phyloP scores from a whole-genome alignment of 1,140 invertebrate species.

The Papilio dardanus region DNA sequence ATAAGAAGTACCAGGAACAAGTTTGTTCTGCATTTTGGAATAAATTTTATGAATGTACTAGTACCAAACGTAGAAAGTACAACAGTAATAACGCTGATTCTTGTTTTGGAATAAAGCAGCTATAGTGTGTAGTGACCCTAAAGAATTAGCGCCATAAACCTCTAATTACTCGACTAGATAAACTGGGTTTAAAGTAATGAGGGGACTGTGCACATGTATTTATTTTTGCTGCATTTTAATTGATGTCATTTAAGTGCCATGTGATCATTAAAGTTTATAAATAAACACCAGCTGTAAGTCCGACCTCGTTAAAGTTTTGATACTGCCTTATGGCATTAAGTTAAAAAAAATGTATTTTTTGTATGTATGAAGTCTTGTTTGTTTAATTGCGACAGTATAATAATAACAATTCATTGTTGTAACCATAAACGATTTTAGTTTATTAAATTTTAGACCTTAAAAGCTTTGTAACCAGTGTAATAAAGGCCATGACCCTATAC shows the following conservation, averaged over 20 bases:
- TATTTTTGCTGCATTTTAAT: constrained; percentile 22
- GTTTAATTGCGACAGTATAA: too few relatives aligned
- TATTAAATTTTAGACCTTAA: background rate
- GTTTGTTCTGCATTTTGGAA: too few relatives aligned
- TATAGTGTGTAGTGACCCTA: background rate
- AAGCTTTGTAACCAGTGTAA: background rate
- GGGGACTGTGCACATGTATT: background rate
- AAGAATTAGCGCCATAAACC: background rate
- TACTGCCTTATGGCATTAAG: background rate
- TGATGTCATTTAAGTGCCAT: background rate
- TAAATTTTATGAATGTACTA: too few relatives aligned
- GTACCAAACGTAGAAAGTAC: too few relatives aligned
- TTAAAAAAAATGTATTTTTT: background rate
- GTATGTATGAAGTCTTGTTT: background rate
- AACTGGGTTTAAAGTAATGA: background rate
- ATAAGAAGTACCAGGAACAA: too few relatives aligned
- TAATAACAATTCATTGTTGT: background rate
- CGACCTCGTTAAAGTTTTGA: background rate
- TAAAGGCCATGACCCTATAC: background rate
- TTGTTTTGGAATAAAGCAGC: too few relatives aligned
- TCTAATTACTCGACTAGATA: constrained; percentile 14
- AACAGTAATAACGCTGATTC: too few relatives aligned
- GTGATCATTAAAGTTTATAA: constrained; percentile 24
- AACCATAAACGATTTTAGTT: background rate
- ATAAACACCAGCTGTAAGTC: background rate